These are phyloP conservation scores for Sesia bembeciformis DNA, from an alignment of 2,888 invertebrate genomes.

Conservation along the genomic window DNA sequence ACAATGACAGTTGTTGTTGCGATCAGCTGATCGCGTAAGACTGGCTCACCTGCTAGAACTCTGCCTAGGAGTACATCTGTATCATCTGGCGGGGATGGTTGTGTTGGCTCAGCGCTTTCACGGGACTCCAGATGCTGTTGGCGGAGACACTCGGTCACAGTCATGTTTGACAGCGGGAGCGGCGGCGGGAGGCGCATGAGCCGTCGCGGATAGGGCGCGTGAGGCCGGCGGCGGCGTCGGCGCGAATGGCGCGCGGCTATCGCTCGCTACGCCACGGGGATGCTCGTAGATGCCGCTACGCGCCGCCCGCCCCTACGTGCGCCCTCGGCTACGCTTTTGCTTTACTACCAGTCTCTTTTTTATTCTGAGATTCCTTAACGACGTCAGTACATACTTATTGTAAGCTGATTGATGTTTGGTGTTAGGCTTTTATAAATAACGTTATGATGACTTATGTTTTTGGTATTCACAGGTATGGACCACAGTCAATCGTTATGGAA, in stretches of 20 bases:
- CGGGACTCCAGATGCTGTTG: conserved; percentile 24
- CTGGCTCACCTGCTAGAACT: conserved; percentile 61
- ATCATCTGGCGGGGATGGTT: conserved; percentile 31
- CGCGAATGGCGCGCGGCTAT: conserved; percentile 63
- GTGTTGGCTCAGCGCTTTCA: conserved; percentile 22
- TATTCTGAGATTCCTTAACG: no score
- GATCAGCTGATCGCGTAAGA: conserved; percentile 32
- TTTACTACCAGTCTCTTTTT: no score
- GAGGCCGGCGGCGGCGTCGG: conserved; percentile 66
- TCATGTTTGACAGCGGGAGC: conserved; percentile 38
- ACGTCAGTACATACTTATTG: no score
- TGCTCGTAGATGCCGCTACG: conserved; percentile 20
- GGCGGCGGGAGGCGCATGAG: conserved; percentile 54
- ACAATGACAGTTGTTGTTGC: conserved; percentile 13
- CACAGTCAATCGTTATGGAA: no score
- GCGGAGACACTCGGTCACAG: conserved; percentile 60
- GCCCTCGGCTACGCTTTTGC: no score
- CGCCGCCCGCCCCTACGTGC: conserved; percentile 29
- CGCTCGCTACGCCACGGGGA: conserved; percentile 51
- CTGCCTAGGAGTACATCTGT: conserved; percentile 61
- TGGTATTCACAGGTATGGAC: no score
- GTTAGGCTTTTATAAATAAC: no score
- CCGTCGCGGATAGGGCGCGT: conserved; percentile 56
- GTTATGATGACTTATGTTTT: no score
- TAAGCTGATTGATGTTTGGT: no score